A percentile compares a stretch with the other conserved stretches of the same genome.
Conservation (phyloP, 2,888 invertebrate species). For the Idaea straminata region DNA sequence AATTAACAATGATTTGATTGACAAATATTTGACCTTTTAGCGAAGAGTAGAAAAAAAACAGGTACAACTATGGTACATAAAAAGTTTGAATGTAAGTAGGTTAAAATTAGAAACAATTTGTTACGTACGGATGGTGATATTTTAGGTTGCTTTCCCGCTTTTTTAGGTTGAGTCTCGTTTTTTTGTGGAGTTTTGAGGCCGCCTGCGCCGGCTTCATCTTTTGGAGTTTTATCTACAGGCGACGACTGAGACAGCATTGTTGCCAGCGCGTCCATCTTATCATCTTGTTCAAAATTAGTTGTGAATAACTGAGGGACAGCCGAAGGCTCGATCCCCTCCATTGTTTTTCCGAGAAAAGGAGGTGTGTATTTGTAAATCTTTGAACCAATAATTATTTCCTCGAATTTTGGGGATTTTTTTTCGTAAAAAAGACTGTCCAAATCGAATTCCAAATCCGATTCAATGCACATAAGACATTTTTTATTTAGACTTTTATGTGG, state of each 20-base stretch:
- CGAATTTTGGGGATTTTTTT: constrained; percentile 21
- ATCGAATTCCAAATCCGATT: constrained; percentile 37
- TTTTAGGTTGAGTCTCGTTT: neutral
- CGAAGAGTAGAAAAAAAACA: too few species aligned
- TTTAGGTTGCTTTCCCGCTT: neutral
- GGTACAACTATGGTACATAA: too few species aligned
- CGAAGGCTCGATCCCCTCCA: constrained; percentile 20
- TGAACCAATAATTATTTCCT: constrained; percentile 50
- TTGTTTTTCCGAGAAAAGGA: constrained; percentile 20
- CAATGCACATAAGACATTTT: constrained; percentile 29
- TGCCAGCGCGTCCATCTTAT: neutral
- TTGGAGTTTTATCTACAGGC: neutral
- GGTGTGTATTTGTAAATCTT: constrained; percentile 45
- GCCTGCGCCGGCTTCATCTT: too few species aligned
- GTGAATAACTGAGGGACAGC: constrained; percentile 37
- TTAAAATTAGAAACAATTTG: neutral
- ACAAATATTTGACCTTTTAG: too few species aligned
- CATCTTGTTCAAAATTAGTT: constrained; percentile 28
- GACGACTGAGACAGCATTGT: neutral
- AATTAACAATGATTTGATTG: too few species aligned
- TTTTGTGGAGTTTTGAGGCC: neutral
- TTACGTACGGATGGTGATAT: neutral
- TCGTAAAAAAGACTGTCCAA: constrained; percentile 33
- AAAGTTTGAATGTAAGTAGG: too few species aligned
- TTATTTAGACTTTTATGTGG: constrained; percentile 9